Conservation (phyloP, 2,888 invertebrate genomes). For the Himalopsyche anomala region DNA sequence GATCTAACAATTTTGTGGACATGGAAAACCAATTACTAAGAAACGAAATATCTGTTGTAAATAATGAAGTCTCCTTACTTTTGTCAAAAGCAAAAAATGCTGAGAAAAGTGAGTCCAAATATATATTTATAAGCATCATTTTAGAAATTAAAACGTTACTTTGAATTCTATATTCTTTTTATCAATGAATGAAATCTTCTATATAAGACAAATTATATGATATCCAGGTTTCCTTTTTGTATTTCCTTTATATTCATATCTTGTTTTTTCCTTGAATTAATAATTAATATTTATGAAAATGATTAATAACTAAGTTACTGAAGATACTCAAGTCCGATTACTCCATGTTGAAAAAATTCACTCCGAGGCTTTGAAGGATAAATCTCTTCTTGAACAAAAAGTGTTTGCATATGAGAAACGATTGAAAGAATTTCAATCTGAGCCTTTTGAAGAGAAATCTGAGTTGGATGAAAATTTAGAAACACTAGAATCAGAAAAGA, state of each 20-base stretch:
- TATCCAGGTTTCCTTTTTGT: too few species aligned
- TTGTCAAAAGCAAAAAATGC: constrained; percentile 72
- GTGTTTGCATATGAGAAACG: constrained; percentile 10
- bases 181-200: too few species aligned
- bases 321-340: constrained; percentile 35
- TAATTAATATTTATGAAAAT: background rate
- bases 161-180: too few species aligned
- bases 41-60: constrained; percentile 75
- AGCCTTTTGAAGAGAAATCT: constrained; percentile 1
- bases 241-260: too few species aligned
- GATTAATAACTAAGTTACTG: constrained; percentile 35
- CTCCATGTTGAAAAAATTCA: constrained; percentile 25
- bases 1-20: constrained; percentile 51
- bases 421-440: constrained; percentile 36
- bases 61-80: constrained; percentile 74
- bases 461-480: constrained; percentile 6
- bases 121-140: background rate
- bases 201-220: too few species aligned
- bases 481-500: background rate
- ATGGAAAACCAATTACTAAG: constrained; percentile 69
- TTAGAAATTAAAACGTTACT: background rate
- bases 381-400: constrained; percentile 7
- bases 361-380: constrained; percentile 21
- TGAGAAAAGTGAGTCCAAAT: constrained; percentile 70
- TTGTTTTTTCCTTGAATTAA: background rate